Percentiles rank a stretch among this genome's conserved stretches.
Conservation (phyloP, 2,888 invertebrate genomes). For the Thumatha senex region DNA sequence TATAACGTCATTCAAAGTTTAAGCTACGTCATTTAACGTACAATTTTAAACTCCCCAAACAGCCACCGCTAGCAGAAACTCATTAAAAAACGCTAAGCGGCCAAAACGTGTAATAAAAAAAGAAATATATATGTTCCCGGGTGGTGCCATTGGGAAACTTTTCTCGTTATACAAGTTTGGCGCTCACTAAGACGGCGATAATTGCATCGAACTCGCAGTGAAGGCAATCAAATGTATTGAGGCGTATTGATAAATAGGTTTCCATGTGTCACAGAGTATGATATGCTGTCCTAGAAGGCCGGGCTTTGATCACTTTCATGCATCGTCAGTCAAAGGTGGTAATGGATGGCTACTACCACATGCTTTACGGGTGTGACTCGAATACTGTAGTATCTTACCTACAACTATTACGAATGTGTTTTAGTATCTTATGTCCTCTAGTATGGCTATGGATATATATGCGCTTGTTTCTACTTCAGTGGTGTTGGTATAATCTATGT, state of each 20-base stretch:
- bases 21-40: slow-evolving; percentile 4
- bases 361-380: no score
- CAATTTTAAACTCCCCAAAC: slow-evolving; percentile 14
- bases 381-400: no score
- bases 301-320: no score
- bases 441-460: no score
- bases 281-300: no score
- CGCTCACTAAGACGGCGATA: slow-evolving; percentile 40
- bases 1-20: slow-evolving; percentile 6
- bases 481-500: no score
- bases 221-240: slow-evolving; percentile 33
- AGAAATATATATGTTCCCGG: slow-evolving; percentile 35
- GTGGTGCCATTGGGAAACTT: slow-evolving; percentile 42
- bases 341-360: no score
- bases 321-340: no score
- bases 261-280: background rate
- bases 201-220: slow-evolving; percentile 42
- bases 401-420: no score
- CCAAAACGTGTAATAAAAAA: slow-evolving; percentile 28
- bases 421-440: no score
- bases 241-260: slow-evolving; percentile 6
- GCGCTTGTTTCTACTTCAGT: no score
- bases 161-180: slow-evolving; percentile 53
- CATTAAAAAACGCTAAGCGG: slow-evolving; percentile 29
- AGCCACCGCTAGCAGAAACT: slow-evolving; percentile 22